Conservation (phyloP, 2,113 vertebrate genomes). For the Boleophthalmus pectinirostris region DNA sequence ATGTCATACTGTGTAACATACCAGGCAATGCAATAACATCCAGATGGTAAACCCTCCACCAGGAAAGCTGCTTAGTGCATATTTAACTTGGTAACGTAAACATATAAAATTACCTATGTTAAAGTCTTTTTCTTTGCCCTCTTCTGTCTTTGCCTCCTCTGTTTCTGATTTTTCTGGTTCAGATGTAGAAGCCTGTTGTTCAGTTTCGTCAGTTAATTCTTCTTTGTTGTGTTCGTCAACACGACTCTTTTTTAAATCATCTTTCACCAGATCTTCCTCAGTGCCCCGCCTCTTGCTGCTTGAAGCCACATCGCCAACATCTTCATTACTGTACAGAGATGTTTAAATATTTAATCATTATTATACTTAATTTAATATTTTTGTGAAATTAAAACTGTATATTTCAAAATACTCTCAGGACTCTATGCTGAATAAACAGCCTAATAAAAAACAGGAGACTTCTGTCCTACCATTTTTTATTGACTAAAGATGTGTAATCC, state of each 20-base stretch:
- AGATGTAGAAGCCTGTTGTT: slow-evolving; percentile 19
- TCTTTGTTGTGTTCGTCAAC: slow-evolving; percentile 47
- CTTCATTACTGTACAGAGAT: slow-evolving; percentile 53
- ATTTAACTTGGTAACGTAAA: background rate
- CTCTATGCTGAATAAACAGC: too few relatives aligned
- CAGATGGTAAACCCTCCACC: too few relatives aligned
- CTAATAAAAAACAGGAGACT: too few relatives aligned
- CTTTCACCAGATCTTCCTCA: slow-evolving; percentile 65
- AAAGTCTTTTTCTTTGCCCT: slow-evolving; percentile 53
- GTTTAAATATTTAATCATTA: background rate
- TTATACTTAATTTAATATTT: too few relatives aligned
- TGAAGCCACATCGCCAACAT: slow-evolving; percentile 47
- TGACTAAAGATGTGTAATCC: too few relatives aligned
- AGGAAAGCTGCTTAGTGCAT: too few relatives aligned
- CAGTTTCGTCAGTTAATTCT: slow-evolving; percentile 18
- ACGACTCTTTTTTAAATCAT: slow-evolving; percentile 78
- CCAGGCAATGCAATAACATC: too few relatives aligned
- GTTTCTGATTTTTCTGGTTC: slow-evolving; percentile 18
- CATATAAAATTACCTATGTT: slow-evolving; percentile 63
- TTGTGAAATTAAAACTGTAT: too few relatives aligned
- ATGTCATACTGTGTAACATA: too few relatives aligned
- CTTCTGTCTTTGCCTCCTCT: slow-evolving; percentile 21
- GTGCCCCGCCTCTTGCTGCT: slow-evolving; percentile 71
- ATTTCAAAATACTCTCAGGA: too few relatives aligned
- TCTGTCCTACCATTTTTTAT: too few relatives aligned